Conservation (phyloP, 2,113 vertebrate genomes). For the Serinus canaria region DNA sequence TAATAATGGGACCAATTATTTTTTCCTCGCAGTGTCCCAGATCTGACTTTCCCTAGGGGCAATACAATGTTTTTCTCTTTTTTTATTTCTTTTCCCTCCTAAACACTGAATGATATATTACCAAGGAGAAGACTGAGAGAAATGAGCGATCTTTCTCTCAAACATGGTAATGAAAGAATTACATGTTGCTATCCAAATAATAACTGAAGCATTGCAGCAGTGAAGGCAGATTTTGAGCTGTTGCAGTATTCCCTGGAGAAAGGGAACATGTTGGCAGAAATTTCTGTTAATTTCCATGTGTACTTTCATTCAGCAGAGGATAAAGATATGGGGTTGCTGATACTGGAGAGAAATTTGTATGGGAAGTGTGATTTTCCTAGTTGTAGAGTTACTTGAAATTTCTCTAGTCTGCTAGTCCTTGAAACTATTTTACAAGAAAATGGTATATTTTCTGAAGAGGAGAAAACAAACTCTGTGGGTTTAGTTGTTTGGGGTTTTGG, state of each 20-base stretch:
- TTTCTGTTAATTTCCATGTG: background rate
- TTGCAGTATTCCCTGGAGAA: background rate
- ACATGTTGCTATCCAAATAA: background rate
- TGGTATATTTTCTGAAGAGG: background rate
- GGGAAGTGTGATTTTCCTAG: background rate
- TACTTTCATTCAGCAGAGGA: background rate
- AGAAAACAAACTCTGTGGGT: background rate
- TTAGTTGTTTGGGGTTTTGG: background rate
- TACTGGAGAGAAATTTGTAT: background rate
- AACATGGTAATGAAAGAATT: background rate
- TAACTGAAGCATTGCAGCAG: background rate
- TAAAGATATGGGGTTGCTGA: background rate
- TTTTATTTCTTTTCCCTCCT: background rate
- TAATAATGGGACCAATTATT: slow-evolving; percentile 30
- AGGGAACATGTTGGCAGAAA: background rate
- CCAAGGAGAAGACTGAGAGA: slow-evolving; percentile 10
- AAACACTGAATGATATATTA: background rate
- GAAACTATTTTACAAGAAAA: background rate
- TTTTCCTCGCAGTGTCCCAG: slow-evolving; percentile 52
- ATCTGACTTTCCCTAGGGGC: slow-evolving; percentile 50
- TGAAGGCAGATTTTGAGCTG: background rate
- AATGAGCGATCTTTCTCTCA: background rate
- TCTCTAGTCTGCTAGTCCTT: background rate
- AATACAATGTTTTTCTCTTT: background rate
- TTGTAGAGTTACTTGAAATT: background rate